Percentiles rank a stretch among this genome's conserved stretches.
Conservation (phyloP, 2,113 vertebrate species). For the Actinemys pallida region DNA sequence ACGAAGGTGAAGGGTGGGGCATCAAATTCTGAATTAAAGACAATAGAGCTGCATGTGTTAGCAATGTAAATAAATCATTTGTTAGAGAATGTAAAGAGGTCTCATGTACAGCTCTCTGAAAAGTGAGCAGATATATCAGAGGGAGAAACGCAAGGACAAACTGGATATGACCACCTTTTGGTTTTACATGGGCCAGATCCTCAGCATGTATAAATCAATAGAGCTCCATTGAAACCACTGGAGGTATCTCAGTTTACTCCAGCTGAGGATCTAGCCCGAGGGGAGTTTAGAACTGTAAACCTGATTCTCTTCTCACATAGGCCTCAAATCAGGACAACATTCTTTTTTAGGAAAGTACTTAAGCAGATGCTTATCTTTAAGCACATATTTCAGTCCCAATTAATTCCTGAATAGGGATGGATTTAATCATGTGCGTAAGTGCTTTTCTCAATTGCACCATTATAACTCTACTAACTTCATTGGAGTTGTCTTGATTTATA, state of each 20-base stretch:
- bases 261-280: neutral
- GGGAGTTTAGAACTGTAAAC: neutral
- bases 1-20: neutral
- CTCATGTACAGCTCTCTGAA: neutral
- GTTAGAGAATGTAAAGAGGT: neutral
- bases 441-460: neutral
- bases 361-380: neutral
- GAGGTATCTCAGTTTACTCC: neutral
- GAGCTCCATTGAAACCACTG: neutral
- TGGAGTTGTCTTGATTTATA: neutral
- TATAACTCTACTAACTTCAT: neutral
- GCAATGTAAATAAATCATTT: neutral
- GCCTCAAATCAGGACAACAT: neutral
- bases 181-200: neutral
- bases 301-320: neutral
- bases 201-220: neutral
- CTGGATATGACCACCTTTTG: neutral
- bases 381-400: accelerated
- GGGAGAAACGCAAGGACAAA: neutral
- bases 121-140: neutral
- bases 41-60: neutral
- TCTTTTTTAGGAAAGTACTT: neutral
- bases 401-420: neutral
- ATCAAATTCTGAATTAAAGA: neutral
- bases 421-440: neutral